Evolutionary conservation across 2,113 vertebrate genomes (phyloP).

Genomic region (Platysternon megacephalum): DNA sequence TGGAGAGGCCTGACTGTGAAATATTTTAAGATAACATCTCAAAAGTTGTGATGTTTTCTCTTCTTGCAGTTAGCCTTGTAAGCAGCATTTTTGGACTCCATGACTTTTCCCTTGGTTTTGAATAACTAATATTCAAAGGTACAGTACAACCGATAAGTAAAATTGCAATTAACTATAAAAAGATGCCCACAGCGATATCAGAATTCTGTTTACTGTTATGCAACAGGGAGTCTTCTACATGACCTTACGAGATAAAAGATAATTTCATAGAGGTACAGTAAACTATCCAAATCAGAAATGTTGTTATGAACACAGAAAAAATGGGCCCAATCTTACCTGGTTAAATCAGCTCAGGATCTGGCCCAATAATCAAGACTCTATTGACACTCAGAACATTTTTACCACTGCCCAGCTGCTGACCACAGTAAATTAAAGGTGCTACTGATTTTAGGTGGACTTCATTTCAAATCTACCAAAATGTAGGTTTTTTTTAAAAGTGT

Average conservation of each 20-base stretch:
- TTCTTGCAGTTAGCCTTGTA: background rate
- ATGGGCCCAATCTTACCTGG: background rate
- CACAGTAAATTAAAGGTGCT: background rate
- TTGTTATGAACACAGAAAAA: background rate
- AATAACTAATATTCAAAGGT: background rate
- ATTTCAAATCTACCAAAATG: background rate
- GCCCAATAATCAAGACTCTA: background rate
- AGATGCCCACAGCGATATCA: accelerated
- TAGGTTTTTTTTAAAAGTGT: too few species aligned
- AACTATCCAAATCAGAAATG: background rate
- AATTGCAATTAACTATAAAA: background rate
- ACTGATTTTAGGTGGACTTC: background rate
- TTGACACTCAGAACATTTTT: background rate
- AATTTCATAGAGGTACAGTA: background rate
- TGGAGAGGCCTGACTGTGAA: background rate
- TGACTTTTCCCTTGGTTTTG: background rate
- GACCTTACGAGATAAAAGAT: background rate
- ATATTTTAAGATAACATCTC: background rate
- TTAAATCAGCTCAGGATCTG: background rate
- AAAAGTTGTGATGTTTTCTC: background rate
- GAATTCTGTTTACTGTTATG: accelerated
- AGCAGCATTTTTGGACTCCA: background rate
- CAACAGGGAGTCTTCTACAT: background rate
- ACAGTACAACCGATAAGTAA: background rate
- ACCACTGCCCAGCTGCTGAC: background rate